Evolutionary conservation across 2,888 invertebrate genomes (phyloP).

Genomic region (Panopea generosa): DNA sequence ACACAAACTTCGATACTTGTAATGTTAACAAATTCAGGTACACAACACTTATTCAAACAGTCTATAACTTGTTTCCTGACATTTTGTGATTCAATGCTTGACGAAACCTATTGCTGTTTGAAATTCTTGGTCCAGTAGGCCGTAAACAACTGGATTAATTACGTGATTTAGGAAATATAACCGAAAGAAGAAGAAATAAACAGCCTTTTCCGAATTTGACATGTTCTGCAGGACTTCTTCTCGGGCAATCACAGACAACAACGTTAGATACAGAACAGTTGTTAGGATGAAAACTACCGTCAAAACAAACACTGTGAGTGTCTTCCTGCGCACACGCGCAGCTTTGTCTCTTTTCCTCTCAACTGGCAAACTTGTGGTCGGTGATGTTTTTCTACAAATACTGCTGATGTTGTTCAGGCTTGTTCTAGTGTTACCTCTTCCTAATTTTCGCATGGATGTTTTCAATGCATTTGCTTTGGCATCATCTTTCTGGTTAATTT

Average conservation of each 20-base stretch:
- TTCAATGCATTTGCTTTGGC: too few species aligned
- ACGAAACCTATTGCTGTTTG: too few species aligned
- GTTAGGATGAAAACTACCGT: conserved; percentile 24
- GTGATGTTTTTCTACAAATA: not conserved
- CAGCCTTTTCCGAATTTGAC: not conserved
- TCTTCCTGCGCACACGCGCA: conserved; percentile 5
- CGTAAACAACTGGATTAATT: too few species aligned
- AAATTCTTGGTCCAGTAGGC: too few species aligned
- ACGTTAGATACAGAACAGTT: conserved; percentile 21
- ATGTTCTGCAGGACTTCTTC: conserved; percentile 15
- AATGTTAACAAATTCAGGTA: too few species aligned
- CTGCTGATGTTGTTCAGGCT: too few species aligned
- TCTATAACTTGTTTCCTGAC: too few species aligned
- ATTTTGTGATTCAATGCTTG: too few species aligned
- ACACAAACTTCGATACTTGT: too few species aligned
- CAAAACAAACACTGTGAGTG: conserved; percentile 21
- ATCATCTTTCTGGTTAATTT: not conserved
- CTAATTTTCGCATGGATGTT: too few species aligned
- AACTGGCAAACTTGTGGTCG: not conserved
- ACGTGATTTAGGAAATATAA: conserved; percentile 38
- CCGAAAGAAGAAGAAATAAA: conserved; percentile 34
- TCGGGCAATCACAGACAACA: conserved; percentile 15
- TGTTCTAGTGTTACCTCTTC: too few species aligned
- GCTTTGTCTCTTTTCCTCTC: not conserved
- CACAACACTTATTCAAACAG: too few species aligned